Percentiles rank a stretch among this genome's conserved stretches.
These are phyloP conservation scores for Eulemur rubriventer DNA, from an alignment of 2,797 vertebrate species.

Conservation along the genomic window DNA sequence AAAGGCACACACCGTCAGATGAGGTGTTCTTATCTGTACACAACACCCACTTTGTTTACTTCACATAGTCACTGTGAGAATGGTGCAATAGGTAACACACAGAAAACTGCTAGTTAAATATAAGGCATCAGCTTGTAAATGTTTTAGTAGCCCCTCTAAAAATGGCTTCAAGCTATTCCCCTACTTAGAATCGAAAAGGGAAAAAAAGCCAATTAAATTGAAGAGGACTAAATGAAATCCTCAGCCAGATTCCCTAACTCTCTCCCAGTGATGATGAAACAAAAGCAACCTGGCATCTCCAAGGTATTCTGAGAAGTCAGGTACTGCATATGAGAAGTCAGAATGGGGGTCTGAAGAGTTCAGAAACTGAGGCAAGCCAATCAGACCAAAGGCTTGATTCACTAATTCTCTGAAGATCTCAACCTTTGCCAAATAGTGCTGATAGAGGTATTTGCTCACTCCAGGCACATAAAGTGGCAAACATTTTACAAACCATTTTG, in stretches of 20 bases:
- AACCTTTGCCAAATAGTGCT: background rate
- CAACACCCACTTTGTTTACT: background rate
- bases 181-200: background rate
- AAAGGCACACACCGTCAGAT: background rate
- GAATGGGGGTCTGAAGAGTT: background rate
- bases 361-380: background rate
- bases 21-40: background rate
- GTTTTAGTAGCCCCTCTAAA: background rate
- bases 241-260: background rate
- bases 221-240: background rate
- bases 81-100: background rate
- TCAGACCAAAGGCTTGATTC: background rate
- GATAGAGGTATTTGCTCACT: background rate
- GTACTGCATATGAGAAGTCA: background rate
- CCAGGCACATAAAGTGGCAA: background rate
- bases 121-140: background rate
- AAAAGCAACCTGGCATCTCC: background rate
- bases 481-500: background rate
- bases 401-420: background rate
- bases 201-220: background rate
- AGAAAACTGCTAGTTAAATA: background rate
- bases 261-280: background rate
- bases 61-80: background rate
- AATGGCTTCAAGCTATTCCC: background rate
- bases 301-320: background rate